phyloP scores from a whole-genome alignment of 2,113 vertebrate species.

The Enhydra lutris region DNA sequence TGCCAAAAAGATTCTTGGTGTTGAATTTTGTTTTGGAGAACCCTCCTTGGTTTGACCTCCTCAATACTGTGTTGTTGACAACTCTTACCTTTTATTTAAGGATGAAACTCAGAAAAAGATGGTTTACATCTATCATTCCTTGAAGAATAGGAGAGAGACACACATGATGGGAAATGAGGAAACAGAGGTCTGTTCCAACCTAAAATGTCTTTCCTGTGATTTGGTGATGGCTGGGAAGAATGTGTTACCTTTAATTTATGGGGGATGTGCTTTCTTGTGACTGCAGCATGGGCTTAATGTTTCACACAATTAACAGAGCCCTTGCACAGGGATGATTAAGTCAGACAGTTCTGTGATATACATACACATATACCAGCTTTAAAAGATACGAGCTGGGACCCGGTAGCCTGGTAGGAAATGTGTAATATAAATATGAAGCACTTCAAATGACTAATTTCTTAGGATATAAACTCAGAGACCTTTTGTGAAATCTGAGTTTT shows the following conservation, averaged over 20 bases:
- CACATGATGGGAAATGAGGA: conserved; percentile 92
- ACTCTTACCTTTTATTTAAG: conserved; percentile 64
- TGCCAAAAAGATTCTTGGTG: not conserved
- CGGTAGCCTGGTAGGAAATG: not conserved
- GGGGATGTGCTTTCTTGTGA: not conserved
- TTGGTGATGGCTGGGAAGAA: not conserved
- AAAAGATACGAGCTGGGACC: not conserved
- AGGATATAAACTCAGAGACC: not conserved
- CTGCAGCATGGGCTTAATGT: not conserved
- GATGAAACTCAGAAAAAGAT: conserved; percentile 84
- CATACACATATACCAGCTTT: not conserved
- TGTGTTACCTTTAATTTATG: not conserved
- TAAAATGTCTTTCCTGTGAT: not conserved
- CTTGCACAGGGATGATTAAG: not conserved
- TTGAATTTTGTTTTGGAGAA: not conserved
- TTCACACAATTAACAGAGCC: not conserved
- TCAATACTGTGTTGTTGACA: not conserved
- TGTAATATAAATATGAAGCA: not conserved
- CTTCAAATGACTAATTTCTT: not conserved
- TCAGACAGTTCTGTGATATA: not conserved
- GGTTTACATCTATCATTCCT: conserved; percentile 89
- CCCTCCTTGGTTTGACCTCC: not conserved
- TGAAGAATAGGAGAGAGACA: conserved; percentile 88
- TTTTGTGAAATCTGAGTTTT: not conserved
- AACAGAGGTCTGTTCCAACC: conserved; percentile 76